Conservation (phyloP, 2,888 invertebrate genomes). For the Lumbricus terrestris region DNA sequence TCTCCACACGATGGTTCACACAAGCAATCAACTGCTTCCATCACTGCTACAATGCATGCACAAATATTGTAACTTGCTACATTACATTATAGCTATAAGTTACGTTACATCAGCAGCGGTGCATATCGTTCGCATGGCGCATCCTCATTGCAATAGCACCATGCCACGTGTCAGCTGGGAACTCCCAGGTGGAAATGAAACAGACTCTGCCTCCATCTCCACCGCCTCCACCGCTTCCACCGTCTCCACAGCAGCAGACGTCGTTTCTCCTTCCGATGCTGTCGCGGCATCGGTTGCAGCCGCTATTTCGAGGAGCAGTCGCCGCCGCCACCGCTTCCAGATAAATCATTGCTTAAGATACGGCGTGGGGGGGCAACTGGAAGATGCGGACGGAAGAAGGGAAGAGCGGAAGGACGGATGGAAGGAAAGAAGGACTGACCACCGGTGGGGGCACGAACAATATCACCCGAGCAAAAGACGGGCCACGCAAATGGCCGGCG, state of each 20-base stretch:
- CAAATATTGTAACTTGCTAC: background rate
- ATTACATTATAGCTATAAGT: background rate
- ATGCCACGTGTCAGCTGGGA: background rate
- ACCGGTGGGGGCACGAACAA: background rate
- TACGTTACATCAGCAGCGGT: background rate
- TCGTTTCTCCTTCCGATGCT: background rate
- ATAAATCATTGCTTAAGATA: background rate
- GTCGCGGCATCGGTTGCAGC: background rate
- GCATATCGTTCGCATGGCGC: background rate
- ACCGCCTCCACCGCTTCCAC: background rate
- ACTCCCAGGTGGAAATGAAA: conserved; percentile 3
- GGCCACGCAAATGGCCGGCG: background rate
- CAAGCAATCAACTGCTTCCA: background rate
- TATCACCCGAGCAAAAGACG: background rate
- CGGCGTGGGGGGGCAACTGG: background rate
- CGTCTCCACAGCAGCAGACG: too few relatives aligned
- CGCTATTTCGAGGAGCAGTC: background rate
- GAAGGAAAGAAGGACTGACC: background rate
- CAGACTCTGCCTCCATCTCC: background rate
- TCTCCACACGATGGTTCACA: background rate
- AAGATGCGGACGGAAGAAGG: background rate
- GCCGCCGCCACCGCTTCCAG: too few relatives aligned
- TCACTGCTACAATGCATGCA: background rate
- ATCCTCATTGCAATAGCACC: background rate
- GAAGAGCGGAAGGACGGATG: background rate